Percentiles rank a stretch among this genome's conserved stretches.
phyloP scores from a whole-genome alignment of 37 sponge, comb jelly and placozoan species.

The Hormiphora californensis region DNA sequence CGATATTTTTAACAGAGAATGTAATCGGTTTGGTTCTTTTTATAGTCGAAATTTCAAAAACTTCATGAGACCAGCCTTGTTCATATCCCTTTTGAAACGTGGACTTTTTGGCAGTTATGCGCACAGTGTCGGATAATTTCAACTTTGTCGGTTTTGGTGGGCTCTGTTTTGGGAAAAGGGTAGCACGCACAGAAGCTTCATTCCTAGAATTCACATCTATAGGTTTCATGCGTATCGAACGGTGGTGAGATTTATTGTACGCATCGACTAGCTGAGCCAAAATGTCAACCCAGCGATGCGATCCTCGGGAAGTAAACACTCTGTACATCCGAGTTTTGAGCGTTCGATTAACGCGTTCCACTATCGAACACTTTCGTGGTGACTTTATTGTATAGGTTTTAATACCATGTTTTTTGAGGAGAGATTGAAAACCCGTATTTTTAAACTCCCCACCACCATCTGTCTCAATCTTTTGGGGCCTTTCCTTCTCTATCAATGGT shows the following conservation, averaged over 20 bases:
- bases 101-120: background rate
- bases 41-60: background rate
- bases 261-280: background rate
- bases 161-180: background rate
- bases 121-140: background rate
- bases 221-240: background rate
- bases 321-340: background rate
- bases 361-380: background rate
- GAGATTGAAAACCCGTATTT: background rate
- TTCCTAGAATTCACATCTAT: background rate
- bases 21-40: constrained; percentile 7
- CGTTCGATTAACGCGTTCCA: constrained; percentile 46
- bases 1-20: background rate
- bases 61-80: background rate
- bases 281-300: background rate
- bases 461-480: background rate
- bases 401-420: background rate
- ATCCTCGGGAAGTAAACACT: background rate
- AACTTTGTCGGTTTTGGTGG: background rate
- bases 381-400: background rate
- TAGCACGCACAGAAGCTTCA: background rate
- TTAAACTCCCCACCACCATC: constrained; percentile 8
- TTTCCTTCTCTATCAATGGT: background rate
- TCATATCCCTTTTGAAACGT: constrained; percentile 28
- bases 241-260: background rate